phyloP scores from a whole-genome alignment of 1,140 invertebrate genomes.

The Belonocnema kinseyi region DNA sequence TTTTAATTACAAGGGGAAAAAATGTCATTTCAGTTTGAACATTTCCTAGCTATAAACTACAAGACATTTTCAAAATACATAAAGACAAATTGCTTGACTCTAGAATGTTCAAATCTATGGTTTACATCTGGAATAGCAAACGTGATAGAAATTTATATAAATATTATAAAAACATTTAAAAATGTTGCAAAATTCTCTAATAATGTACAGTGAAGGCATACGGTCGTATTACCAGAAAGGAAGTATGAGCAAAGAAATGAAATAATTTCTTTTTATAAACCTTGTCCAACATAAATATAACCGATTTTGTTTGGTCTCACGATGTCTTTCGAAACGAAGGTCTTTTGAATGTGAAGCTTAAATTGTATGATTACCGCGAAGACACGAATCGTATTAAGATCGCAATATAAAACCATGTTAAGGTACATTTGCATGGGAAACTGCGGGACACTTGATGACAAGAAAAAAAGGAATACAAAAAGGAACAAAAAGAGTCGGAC shows the following conservation, averaged over 20 bases:
- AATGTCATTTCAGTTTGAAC: not conserved
- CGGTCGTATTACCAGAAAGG: no score
- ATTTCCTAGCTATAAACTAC: not conserved
- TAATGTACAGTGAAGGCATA: no score
- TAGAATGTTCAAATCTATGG: no score
- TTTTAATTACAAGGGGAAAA: slow-evolving; percentile 8
- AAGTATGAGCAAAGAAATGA: no score
- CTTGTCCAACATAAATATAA: not conserved
- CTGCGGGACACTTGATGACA: slow-evolving; percentile 10
- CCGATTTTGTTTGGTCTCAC: not conserved
- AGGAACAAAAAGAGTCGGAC: slow-evolving; percentile 40
- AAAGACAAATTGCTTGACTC: no score
- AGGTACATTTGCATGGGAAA: slow-evolving; percentile 19
- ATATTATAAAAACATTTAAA: no score
- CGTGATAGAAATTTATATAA: no score
- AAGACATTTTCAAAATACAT: no score
- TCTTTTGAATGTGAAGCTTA: slow-evolving; percentile 7
- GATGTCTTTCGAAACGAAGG: not conserved
- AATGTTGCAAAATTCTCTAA: no score
- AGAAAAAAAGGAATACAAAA: slow-evolving; percentile 33
- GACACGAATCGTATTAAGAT: slow-evolving; percentile 5
- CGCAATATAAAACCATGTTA: slow-evolving; percentile 3
- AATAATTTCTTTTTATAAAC: no score
- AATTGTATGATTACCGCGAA: slow-evolving; percentile 16
- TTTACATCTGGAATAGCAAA: no score